Percentiles rank a stretch among this genome's conserved stretches.
phyloP scores from a whole-genome alignment of 1,140 invertebrate species.

The Atta texana region DNA sequence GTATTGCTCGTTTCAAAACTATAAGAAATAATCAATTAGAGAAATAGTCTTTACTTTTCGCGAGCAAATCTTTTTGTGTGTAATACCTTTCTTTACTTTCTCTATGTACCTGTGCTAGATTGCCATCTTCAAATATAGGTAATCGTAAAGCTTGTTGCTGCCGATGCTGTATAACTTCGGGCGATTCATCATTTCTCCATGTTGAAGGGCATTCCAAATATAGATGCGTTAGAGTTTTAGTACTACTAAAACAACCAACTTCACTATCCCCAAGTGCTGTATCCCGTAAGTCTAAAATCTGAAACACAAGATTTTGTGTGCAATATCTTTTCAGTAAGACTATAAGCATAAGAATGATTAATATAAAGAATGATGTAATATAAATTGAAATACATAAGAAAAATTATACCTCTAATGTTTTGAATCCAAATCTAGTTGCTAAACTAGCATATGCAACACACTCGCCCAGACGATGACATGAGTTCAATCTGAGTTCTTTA shows the following conservation, averaged over 20 bases:
- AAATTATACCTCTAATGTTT: slow-evolving; percentile 87
- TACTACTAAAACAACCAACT: slow-evolving; percentile 89
- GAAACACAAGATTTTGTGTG: slow-evolving; percentile 23
- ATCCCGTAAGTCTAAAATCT: slow-evolving; percentile 89
- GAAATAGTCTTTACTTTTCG: no score
- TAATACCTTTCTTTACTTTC: background rate
- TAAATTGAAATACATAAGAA: background rate
- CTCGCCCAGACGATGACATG: slow-evolving; percentile 89
- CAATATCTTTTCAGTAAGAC: background rate
- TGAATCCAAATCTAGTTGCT: slow-evolving; percentile 91
- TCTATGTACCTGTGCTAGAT: slow-evolving; percentile 76
- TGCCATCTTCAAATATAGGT: slow-evolving; percentile 78
- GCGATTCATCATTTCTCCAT: slow-evolving; percentile 68
- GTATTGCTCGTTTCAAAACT: no score
- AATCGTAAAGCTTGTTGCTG: slow-evolving; percentile 53
- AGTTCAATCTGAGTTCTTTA: slow-evolving; percentile 87
- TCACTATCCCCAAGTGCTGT: slow-evolving; percentile 90
- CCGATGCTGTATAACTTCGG: slow-evolving; percentile 66
- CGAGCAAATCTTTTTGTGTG: no score
- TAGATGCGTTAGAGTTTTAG: slow-evolving; percentile 88
- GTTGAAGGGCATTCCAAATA: slow-evolving; percentile 87
- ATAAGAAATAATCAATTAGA: no score
- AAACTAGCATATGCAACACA: slow-evolving; percentile 92
- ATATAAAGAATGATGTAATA: no score
- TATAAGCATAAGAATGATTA: background rate